Conservation (phyloP, 1,140 invertebrate species). For the Dendrolimus kikuchii region DNA sequence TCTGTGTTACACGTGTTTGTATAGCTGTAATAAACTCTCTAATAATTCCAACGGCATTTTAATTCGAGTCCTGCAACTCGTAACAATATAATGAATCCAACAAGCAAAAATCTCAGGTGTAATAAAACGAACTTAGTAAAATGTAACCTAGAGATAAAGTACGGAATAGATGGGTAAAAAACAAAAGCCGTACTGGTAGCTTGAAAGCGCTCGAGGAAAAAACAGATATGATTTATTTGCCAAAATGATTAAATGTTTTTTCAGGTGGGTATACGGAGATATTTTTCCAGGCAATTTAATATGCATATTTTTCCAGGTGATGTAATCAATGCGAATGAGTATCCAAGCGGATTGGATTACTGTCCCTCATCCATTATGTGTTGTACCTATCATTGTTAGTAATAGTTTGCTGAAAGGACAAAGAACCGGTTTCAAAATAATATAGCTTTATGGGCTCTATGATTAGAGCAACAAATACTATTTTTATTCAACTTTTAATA, state of each 20-base stretch:
- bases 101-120: neutral
- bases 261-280: slow-evolving; percentile 1
- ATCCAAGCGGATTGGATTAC: slow-evolving; percentile 7
- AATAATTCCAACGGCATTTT: no score
- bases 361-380: slow-evolving; percentile 9
- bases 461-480: no score
- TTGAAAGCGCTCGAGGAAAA: neutral
- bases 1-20: no score
- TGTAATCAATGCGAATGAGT: slow-evolving; percentile 9
- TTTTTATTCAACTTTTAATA: no score
- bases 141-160: slow-evolving; percentile 2
- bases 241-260: slow-evolving; percentile 13
- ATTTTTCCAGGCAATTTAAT: slow-evolving; percentile 13
- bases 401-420: slow-evolving; percentile 4
- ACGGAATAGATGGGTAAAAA: neutral
- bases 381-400: slow-evolving; percentile 8
- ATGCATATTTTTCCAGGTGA: slow-evolving; percentile 14
- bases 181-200: neutral
- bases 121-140: slow-evolving; percentile 10
- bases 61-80: no score
- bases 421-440: slow-evolving; percentile 10
- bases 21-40: no score
- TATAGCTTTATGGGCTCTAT: neutral
- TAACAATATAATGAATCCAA: slow-evolving; percentile 10
- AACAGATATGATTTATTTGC: slow-evolving; percentile 20